Evolutionary conservation across 1,140 invertebrate genomes (phyloP).

Genomic region (Cydia strobilella): DNA sequence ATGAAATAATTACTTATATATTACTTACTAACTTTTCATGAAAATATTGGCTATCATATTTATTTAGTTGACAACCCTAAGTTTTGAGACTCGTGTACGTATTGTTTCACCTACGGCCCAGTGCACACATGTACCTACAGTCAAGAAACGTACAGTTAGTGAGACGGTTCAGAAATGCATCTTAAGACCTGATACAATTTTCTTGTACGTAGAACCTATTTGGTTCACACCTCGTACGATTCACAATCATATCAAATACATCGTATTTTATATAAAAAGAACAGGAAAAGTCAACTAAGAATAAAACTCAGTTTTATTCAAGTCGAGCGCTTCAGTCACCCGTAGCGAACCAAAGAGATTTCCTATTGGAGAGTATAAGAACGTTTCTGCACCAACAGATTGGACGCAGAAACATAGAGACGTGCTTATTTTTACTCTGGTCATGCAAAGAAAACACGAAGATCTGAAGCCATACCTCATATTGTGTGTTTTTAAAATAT

Average conservation of each 20-base stretch:
- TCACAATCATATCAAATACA: too few relatives aligned
- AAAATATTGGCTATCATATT: neutral
- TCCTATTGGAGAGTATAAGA: neutral
- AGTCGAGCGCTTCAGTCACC: neutral
- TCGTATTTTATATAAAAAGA: too few relatives aligned
- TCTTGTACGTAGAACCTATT: neutral
- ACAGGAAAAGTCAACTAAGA: neutral
- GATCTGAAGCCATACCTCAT: neutral
- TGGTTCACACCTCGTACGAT: too few relatives aligned
- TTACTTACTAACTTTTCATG: too few relatives aligned
- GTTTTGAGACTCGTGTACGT: conserved; percentile 49
- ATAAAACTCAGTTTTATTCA: conserved; percentile 1
- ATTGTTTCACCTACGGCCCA: conserved; percentile 74
- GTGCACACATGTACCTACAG: conserved; percentile 45
- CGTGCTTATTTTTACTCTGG: neutral
- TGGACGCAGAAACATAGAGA: neutral
- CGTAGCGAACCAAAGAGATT: neutral
- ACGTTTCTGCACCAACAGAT: neutral
- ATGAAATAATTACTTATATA: too few relatives aligned
- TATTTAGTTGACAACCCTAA: conserved; percentile 18
- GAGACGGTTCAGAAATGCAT: conserved; percentile 1
- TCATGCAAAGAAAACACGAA: neutral
- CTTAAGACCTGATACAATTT: neutral
- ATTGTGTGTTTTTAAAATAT: neutral
- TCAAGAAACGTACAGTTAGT: conserved; percentile 23